Conservation (phyloP, 1,140 invertebrate species). For the Bombus vancouverensis region DNA sequence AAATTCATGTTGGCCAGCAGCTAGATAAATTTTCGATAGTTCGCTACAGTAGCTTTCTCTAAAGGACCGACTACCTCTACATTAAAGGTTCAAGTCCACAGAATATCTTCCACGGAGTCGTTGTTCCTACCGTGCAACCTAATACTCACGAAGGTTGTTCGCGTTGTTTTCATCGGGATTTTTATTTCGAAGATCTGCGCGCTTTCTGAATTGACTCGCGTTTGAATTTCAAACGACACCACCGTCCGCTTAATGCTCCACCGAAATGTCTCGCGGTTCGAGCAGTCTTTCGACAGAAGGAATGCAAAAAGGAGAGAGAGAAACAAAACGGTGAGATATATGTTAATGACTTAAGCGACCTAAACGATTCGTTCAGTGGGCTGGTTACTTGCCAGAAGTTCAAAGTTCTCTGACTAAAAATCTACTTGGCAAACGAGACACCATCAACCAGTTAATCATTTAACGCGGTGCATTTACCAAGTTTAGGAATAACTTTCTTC, state of each 20-base stretch:
- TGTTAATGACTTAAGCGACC: neutral
- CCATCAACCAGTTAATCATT: neutral
- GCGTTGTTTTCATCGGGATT: neutral
- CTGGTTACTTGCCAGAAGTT: neutral
- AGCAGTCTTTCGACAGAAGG: neutral
- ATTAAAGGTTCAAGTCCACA: neutral
- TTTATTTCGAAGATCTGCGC: neutral
- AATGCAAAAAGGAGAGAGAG: neutral
- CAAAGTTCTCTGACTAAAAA: neutral
- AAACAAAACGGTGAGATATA: neutral
- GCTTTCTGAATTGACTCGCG: neutral
- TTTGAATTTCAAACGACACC: conserved; percentile 35
- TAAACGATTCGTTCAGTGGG: neutral
- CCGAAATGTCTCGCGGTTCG: neutral
- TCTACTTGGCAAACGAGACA: neutral
- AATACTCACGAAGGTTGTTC: neutral
- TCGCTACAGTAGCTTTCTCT: neutral
- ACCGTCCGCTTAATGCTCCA: neutral
- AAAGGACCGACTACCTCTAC: neutral
- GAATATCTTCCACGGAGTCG: neutral
- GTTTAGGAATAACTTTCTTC: neutral
- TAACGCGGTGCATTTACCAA: no score
- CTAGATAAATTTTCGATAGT: neutral
- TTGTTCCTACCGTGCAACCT: no score
- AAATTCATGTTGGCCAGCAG: neutral